A percentile compares a stretch with the other conserved stretches of the same genome.
These are phyloP conservation scores for Genyomyrus donnyi DNA, from an alignment of 2,113 vertebrate genomes.

Conservation along the genomic window DNA sequence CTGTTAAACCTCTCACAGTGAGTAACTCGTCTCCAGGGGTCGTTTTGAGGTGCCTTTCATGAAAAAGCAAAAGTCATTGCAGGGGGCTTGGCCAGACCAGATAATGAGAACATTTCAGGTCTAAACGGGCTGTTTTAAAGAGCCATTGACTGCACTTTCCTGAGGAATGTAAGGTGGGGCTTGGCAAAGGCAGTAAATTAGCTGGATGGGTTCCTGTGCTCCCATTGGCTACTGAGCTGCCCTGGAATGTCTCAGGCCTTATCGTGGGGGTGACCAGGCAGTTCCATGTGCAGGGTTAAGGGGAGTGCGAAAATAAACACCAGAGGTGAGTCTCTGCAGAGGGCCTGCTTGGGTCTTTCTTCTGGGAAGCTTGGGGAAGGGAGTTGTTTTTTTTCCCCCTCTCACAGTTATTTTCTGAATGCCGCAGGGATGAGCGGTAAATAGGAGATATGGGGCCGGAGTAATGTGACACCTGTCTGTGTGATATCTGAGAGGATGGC, in stretches of 20 bases:
- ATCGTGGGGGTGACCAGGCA: conserved; percentile 1
- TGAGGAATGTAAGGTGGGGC: conserved; percentile 22
- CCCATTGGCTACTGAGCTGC: conserved; percentile 18
- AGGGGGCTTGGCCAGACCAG: background rate
- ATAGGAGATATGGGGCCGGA: background rate
- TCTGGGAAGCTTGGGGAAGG: conserved; percentile 23
- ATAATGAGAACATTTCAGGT: conserved; percentile 20
- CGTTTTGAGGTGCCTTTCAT: background rate
- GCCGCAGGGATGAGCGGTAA: conserved; percentile 30
- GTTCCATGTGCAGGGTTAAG: conserved; percentile 12
- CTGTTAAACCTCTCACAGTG: background rate
- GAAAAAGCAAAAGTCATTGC: background rate
- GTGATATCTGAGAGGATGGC: background rate
- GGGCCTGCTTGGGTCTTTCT: background rate
- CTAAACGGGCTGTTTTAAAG: conserved; percentile 1
- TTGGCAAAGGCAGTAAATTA: conserved; percentile 19
- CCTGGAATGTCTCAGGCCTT: conserved; percentile 19
- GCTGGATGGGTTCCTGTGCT: conserved; percentile 12
- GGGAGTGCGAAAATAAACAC: conserved; percentile 41
- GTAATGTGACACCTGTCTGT: background rate
- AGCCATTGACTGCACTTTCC: conserved; percentile 10
- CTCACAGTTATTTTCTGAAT: conserved; percentile 14
- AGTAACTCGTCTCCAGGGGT: background rate
- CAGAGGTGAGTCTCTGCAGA: background rate
- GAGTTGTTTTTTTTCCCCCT: conserved; percentile 26